Conservation (phyloP, 2,113 vertebrate species). For the Pseudolaguvia tuberculata region DNA sequence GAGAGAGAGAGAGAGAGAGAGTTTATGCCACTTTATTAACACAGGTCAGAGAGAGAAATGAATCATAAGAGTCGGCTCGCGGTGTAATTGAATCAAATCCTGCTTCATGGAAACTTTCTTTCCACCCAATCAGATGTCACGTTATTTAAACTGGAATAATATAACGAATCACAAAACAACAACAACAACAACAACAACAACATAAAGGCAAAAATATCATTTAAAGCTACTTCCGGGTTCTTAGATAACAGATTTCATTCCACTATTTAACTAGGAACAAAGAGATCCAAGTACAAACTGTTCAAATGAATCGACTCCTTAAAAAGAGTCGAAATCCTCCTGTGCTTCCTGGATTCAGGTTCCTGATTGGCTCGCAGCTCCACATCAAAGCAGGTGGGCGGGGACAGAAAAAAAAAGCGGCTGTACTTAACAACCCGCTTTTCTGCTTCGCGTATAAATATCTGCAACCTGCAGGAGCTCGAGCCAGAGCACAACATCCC, state of each 20-base stretch:
- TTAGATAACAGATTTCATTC: not conserved
- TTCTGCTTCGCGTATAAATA: constrained; percentile 54
- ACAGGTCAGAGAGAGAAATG: not conserved
- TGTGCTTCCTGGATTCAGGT: not conserved
- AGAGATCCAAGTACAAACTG: not conserved
- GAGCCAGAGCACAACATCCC: not conserved
- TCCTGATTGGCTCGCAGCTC: not conserved
- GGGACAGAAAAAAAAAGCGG: not conserved
- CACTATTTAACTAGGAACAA: not conserved
- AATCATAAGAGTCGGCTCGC: not conserved
- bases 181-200: too few species aligned
- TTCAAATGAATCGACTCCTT: not conserved
- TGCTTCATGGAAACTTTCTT: not conserved
- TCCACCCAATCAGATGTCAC: too few species aligned
- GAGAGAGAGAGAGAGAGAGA: not conserved
- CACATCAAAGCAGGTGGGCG: constrained; percentile 54
- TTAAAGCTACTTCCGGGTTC: not conserved
- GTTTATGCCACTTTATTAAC: too few species aligned
- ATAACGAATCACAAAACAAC: not conserved
- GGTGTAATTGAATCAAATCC: not conserved
- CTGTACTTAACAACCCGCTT: not conserved
- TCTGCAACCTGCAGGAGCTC: not conserved
- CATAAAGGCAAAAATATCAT: not conserved
- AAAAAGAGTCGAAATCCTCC: not conserved
- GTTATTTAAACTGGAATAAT: too few species aligned